phyloP scores from a whole-genome alignment of 2,797 vertebrate genomes.

The Cynopterus sphinx region DNA sequence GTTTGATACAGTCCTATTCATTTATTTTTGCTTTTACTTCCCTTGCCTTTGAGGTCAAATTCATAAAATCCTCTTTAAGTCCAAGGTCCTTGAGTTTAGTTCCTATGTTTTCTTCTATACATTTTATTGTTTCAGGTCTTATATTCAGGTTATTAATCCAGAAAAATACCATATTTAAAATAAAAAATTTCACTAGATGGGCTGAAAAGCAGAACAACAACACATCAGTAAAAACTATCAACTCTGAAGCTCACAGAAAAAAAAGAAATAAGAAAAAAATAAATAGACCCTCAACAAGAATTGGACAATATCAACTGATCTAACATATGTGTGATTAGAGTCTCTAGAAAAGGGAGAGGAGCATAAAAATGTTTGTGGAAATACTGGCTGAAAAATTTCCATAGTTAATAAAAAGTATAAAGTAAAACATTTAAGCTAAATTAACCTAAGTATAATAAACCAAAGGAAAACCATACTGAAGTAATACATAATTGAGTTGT shows the following conservation, averaged over 20 bases:
- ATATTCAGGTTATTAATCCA: too few species aligned
- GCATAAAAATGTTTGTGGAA: not conserved
- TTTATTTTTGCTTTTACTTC: too few species aligned
- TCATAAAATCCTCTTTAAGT: too few species aligned
- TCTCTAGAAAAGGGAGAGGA: not conserved
- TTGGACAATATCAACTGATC: not conserved
- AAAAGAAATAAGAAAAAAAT: not conserved
- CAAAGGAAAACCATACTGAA: not conserved
- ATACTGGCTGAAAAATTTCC: not conserved
- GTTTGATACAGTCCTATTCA: too few species aligned
- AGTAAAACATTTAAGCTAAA: not conserved
- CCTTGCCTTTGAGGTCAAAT: too few species aligned
- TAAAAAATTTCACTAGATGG: not conserved
- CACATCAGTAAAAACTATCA: not conserved
- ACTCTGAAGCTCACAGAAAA: not conserved
- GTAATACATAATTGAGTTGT: not conserved
- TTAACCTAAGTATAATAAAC: not conserved
- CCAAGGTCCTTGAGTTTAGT: too few species aligned
- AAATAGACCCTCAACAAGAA: not conserved
- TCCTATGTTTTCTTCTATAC: too few species aligned
- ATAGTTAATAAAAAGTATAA: conserved; percentile 29
- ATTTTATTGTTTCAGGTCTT: too few species aligned
- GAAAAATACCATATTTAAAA: not conserved
- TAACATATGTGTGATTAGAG: not conserved
- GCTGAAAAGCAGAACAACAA: not conserved